phyloP scores from a whole-genome alignment of 64 coral and sea anemone species.

The Catalaphyllia jardinei region DNA sequence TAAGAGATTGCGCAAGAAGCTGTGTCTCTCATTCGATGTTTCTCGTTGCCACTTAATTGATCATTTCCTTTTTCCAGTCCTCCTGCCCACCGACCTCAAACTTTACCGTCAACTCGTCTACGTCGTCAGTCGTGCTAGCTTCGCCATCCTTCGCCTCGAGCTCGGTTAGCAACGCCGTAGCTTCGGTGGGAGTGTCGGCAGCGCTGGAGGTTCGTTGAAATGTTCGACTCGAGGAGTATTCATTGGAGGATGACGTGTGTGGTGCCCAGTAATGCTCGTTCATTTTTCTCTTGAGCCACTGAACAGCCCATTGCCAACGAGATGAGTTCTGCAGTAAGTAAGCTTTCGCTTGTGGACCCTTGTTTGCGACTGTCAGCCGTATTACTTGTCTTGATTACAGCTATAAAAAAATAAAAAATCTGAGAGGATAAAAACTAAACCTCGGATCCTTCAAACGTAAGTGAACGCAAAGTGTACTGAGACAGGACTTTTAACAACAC shows the following conservation, averaged over 20 bases:
- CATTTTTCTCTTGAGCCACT: slow-evolving; percentile 95
- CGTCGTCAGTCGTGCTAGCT: slow-evolving; percentile 11
- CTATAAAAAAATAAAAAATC: slow-evolving; percentile 31
- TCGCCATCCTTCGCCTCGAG: slow-evolving; percentile 88
- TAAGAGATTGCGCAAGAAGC: too few relatives aligned
- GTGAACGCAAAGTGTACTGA: too few relatives aligned
- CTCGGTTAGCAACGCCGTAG: slow-evolving; percentile 87
- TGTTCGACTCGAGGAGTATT: slow-evolving; percentile 87
- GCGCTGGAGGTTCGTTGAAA: slow-evolving; percentile 91
- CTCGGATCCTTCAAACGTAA: too few relatives aligned
- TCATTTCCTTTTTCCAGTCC: slow-evolving; percentile 37
- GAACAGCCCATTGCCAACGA: slow-evolving; percentile 94
- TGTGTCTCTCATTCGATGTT: not conserved
- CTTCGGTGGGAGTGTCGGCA: slow-evolving; percentile 87
- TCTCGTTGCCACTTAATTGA: not conserved
- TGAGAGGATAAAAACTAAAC: too few relatives aligned
- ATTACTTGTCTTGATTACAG: slow-evolving; percentile 87
- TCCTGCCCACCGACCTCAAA: not conserved
- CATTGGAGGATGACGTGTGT: slow-evolving; percentile 84
- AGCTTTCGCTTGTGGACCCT: slow-evolving; percentile 79
- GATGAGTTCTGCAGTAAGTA: slow-evolving; percentile 91
- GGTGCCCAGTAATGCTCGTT: slow-evolving; percentile 92
- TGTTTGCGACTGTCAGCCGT: slow-evolving; percentile 85
- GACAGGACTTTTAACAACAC: too few relatives aligned
- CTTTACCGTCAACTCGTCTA: slow-evolving; percentile 33